Base-by-base conservation (phyloP, 2,113 vertebrate genomes). In the Mesembrinibis cayennensis region DNA sequence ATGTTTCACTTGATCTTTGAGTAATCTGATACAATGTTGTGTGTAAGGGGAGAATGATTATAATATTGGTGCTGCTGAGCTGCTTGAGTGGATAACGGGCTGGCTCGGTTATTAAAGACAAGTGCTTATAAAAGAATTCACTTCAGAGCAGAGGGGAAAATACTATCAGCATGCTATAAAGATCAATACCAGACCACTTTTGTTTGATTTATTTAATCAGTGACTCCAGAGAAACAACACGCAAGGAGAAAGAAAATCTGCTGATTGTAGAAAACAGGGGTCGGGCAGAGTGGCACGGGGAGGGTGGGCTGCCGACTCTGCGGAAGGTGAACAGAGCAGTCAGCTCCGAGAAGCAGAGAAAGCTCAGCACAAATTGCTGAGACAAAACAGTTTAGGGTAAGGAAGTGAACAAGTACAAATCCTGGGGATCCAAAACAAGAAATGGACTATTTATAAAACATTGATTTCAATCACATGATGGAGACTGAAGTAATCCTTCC, bases 181-280 rank as follows among this genome's bases (percentile, higher is more conserved):
- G 90, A 97, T 97, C 97, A 97, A 95, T 97, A 95, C 40, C 53
- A 96, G 86, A 74, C 82, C 20, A 36, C 59, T 97, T 91, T 23
- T 79, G 30, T 77, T 77, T 93, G 77, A 87, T 93, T 95, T 92
- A 93, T 87, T 96, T 87, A 91, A 92, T 90, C 83, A 66, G 81
- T 83, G 59, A 93, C 83, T 87, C 77, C n/a, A 76, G 59, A 92
- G 86, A 63, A 87, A 85, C n/a, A 92, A 62, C 18, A 77, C 44
- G n/a, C 9, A 55, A 89, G 74, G 69, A 95, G 70, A 90, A 83
- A 66, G 73, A 72, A 91, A 93, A 91, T 86, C 27, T 96, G 81
- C 83, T 91, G 91, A 92, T 16, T 32, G 80, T 19, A 44, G 83
- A 55, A 82, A 91, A 61, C 16, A 38, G 61, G 61, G 84, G 40